Percentiles rank a stretch among this genome's conserved stretches.
Evolutionary conservation across 2,113 vertebrate species (phyloP).

Genomic region (Sitta europaea): DNA sequence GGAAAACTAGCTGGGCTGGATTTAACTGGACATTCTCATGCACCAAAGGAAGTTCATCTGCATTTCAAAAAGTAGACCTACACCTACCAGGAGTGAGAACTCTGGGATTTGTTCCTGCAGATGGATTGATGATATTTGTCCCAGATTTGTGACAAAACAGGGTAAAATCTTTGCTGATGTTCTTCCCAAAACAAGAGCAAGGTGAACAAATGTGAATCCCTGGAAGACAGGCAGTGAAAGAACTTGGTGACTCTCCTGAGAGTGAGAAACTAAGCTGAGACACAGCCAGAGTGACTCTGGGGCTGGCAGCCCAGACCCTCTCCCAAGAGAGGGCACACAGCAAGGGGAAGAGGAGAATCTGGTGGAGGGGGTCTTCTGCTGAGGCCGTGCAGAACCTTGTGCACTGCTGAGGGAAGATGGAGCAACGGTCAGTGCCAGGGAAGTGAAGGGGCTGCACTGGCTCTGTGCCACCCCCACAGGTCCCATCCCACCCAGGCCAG

Average conservation of each 20-base stretch:
- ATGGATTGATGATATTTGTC: not conserved
- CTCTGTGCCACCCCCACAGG: fast-evolving
- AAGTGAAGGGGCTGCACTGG: fast-evolving
- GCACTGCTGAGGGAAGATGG: fast-evolving
- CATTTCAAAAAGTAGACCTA: not conserved
- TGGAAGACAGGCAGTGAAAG: not conserved
- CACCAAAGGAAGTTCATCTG: not conserved
- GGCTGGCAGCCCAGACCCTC: not conserved
- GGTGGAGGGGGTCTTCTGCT: fast-evolving
- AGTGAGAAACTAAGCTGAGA: not conserved
- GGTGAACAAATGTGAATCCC: fast-evolving
- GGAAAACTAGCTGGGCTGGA: not conserved
- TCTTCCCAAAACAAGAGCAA: fast-evolving
- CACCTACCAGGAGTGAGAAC: fast-evolving
- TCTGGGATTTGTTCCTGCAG: fast-evolving
- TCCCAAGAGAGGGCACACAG: not conserved
- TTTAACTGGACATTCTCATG: not conserved
- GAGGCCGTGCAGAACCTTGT: fast-evolving
- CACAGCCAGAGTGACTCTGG: not conserved
- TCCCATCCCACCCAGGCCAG: not conserved
- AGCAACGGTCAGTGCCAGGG: fast-evolving
- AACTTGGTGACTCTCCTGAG: not conserved
- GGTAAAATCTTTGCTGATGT: not conserved
- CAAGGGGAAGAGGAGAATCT: fast-evolving
- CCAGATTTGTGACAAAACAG: not conserved